A percentile compares a stretch with the other conserved stretches of the same genome.
phyloP scores from a whole-genome alignment of 2,888 invertebrate genomes.

The Hydraecia micacea region DNA sequence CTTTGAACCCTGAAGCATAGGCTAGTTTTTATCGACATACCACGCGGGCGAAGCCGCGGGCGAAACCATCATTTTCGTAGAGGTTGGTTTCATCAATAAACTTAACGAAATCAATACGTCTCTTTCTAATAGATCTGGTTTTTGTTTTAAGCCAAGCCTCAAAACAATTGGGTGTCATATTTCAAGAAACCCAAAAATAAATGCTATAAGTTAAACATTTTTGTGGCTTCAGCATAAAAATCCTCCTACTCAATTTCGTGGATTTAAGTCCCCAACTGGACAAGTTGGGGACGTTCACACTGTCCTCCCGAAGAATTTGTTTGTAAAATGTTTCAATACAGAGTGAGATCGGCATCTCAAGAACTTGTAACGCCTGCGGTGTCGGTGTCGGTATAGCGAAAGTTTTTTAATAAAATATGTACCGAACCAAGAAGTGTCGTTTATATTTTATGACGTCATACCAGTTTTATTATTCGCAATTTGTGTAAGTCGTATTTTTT shows the following conservation, averaged over 20 bases:
- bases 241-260: constrained; percentile 51
- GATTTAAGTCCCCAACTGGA: constrained; percentile 50
- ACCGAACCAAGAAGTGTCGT: constrained; percentile 68
- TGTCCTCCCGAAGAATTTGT: constrained; percentile 67
- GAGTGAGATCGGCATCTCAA: constrained; percentile 72
- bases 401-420: constrained; percentile 77
- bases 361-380: constrained; percentile 69
- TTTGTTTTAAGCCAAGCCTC: not conserved
- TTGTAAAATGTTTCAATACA: constrained; percentile 83
- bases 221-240: constrained; percentile 16
- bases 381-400: constrained; percentile 69
- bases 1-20: not conserved
- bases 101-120: constrained; percentile 23
- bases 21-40: not conserved
- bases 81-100: constrained; percentile 9
- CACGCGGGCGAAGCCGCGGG: not conserved
- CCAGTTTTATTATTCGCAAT: constrained; percentile 74
- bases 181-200: constrained; percentile 34
- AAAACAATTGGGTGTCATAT: constrained; percentile 28
- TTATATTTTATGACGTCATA: constrained; percentile 77
- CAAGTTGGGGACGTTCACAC: constrained; percentile 49
- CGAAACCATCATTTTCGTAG: not conserved
- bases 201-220: constrained; percentile 38
- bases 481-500: constrained; percentile 68
- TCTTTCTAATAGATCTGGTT: constrained; percentile 25